Percentiles rank a stretch among this genome's conserved stretches.
These are phyloP conservation scores for Dendrophyllia cribrosa DNA, from an alignment of 64 coral and sea anemone genomes.

Conservation along the genomic window DNA sequence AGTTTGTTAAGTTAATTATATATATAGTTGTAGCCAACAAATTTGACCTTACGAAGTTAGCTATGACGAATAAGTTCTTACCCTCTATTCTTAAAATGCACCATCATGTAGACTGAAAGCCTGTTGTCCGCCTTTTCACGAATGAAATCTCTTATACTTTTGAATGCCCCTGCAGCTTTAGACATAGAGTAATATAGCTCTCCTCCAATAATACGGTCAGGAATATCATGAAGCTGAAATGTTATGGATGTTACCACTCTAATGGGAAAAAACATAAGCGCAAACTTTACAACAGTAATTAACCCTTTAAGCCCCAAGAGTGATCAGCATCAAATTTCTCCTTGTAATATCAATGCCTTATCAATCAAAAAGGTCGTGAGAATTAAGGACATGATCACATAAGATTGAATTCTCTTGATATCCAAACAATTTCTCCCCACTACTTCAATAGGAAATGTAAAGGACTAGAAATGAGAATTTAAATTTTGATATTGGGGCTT, in stretches of 20 bases:
- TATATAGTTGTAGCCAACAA: not conserved
- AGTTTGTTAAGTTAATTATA: no score
- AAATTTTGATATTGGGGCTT: no score
- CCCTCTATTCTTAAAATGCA: conserved; percentile 54
- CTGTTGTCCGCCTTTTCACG: conserved; percentile 53
- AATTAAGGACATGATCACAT: no score
- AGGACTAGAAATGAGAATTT: no score
- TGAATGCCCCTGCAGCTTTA: conserved; percentile 49
- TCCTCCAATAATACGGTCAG: conserved; percentile 65
- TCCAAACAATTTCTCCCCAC: no score
- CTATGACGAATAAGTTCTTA: conserved; percentile 6
- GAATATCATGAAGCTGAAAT: conserved; percentile 69
- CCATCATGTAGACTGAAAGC: conserved; percentile 75
- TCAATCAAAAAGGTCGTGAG: no score
- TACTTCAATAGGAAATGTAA: no score
- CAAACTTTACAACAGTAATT: not conserved
- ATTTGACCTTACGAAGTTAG: no score
- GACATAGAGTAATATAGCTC: conserved; percentile 63
- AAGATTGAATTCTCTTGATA: no score
- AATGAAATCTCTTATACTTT: conserved; percentile 47
- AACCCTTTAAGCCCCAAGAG: no score
- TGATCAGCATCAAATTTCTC: no score
- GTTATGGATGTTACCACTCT: conserved; percentile 79
- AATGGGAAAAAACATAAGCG: not conserved
- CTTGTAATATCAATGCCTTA: no score